Evolutionary conservation across 2,113 vertebrate genomes (phyloP).

Genomic region (Lycocorax pyrrhopterus): DNA sequence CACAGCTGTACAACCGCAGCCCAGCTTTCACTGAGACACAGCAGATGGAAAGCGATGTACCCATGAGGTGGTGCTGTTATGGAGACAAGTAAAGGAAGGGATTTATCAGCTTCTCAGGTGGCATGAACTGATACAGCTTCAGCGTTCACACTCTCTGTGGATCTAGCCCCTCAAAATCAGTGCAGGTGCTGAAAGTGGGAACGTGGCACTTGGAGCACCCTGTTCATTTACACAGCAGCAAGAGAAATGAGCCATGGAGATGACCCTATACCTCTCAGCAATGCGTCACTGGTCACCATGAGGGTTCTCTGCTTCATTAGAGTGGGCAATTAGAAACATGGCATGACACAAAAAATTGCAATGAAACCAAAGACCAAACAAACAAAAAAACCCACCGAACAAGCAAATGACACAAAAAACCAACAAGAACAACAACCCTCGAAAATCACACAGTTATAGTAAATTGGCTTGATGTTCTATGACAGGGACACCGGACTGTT

Average conservation of each 20-base stretch:
- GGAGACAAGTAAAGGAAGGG: neutral
- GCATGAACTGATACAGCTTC: neutral
- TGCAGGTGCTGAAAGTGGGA: neutral
- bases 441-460: rapidly evolving
- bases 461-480: neutral
- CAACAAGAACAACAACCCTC: rapidly evolving
- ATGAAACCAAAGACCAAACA: neutral
- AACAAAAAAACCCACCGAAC: neutral
- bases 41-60: neutral
- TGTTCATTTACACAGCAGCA: neutral
- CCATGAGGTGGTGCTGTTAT: rapidly evolving
- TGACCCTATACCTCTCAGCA: neutral
- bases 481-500: neutral
- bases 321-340: neutral
- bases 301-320: neutral
- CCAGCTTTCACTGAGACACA: neutral
- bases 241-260: neutral
- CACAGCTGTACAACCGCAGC: neutral
- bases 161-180: neutral
- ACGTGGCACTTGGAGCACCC: neutral
- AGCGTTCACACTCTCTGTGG: neutral
- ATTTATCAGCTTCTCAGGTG: neutral
- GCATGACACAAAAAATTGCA: neutral
- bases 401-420: neutral
- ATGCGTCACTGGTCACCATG: rapidly evolving